Evolutionary conservation across 2,888 invertebrate genomes (phyloP), one percentile per base, ranked within the genome.

Genomic region (Tortricodes alternella): DNA sequence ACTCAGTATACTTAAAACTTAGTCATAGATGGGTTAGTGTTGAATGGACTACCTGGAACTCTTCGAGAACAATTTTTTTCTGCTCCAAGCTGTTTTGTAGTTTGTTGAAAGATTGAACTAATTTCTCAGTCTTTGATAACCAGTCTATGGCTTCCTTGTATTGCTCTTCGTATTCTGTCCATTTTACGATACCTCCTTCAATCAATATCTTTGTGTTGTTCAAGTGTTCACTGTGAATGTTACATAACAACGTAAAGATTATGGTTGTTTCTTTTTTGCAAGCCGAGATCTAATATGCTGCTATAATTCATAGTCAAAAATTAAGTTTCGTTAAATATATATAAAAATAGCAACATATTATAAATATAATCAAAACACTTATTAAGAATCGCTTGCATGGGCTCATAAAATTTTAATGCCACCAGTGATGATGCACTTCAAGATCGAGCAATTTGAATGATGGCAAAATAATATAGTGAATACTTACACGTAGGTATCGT

Each of bases 111-210:
- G 95, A 94, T 80, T 96, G 96, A n/a, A 98, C 96, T 66, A 96
- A 84, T 62, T 94, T 93, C 80, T 98, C 98, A 64, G 97, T 97
- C 91, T 96, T 95, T 23, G 93, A 95, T 71, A 98, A 89, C 97
- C 97, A 98, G 73, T 96, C 96, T 67, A 95, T 91, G 61, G 97
- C 97, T 85, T 97, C 97, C 72, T 95, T 94, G 80, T 96, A 96
- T 73, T 97, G 96, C 80, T 97, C 97, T 86, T 97, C 97, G 76
- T 97, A 98, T 81, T 97, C 97, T 0, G 96, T 96, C 97, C 97
- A 97, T 78, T 97, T 96, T 0, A 97, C 97, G 74, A 97, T 96
- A 69, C 97, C 97, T 61, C 95, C 93, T 85, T 98, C 97, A 44
- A 98, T 91, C 34, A 96, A 88, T 63, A 93, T 93, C 86, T 97